A percentile compares a stretch with the other conserved stretches of the same genome.
Evolutionary conservation across 2,113 vertebrate species (phyloP).

Genomic region (Falcunculus frontatus): DNA sequence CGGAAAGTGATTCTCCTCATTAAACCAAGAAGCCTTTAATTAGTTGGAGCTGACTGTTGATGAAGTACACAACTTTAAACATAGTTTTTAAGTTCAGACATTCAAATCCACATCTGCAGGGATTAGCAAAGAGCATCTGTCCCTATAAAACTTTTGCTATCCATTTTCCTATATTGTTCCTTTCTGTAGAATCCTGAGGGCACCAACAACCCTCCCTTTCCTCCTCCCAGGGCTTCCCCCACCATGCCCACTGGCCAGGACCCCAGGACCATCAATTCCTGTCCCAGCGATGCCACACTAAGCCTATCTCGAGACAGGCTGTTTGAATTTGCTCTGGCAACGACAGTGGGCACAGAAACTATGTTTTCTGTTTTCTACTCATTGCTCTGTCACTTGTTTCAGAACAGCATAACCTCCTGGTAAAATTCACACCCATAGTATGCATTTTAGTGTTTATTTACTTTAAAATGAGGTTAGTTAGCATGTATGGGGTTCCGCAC

Average conservation of each 20-base stretch:
- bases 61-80: neutral
- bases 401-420: neutral
- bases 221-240: accelerated
- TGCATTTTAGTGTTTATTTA: neutral
- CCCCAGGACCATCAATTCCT: neutral
- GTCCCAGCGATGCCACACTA: neutral
- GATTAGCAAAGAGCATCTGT: neutral
- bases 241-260: neutral
- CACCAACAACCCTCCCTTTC: neutral
- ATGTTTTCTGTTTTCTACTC: neutral
- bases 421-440: neutral
- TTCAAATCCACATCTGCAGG: neutral
- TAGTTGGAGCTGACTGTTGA: neutral
- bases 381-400: neutral
- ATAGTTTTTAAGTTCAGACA: neutral
- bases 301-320: neutral
- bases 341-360: accelerated
- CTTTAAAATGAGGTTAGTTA: neutral
- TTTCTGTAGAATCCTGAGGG: neutral
- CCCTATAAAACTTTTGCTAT: neutral
- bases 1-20: neutral
- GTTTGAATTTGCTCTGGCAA: neutral
- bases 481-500: neutral
- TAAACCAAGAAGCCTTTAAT: neutral
- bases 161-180: neutral